A percentile compares a stretch with the other conserved stretches of the same genome.
These are phyloP conservation scores for Acanthosoma haemorrhoidale DNA, from an alignment of 2,888 invertebrate genomes.

Conservation along the genomic window DNA sequence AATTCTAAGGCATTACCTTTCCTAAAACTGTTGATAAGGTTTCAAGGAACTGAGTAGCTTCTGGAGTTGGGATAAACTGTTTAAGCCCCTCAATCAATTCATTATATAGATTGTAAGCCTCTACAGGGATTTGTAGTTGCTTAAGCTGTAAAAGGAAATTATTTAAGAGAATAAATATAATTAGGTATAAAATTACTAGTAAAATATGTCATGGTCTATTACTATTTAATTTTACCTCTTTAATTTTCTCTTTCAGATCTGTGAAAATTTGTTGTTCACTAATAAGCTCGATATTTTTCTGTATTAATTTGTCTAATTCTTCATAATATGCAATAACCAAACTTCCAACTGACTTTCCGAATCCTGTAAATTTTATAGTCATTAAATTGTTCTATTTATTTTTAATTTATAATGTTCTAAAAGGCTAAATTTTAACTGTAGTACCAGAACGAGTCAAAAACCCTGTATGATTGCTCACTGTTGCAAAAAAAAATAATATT, in stretches of 20 bases:
- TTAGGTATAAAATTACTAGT: neutral
- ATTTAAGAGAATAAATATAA: neutral
- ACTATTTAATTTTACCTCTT: constrained; percentile 43
- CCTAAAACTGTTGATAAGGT: constrained; percentile 57
- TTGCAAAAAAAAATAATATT: no score
- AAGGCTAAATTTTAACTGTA: no score
- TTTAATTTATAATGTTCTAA: no score
- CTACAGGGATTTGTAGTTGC: constrained; percentile 54
- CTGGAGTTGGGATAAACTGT: constrained; percentile 58
- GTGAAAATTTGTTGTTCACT: constrained; percentile 48
- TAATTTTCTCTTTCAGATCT: constrained; percentile 49
- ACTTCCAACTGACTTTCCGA: constrained; percentile 45
- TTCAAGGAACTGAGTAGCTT: constrained; percentile 57
- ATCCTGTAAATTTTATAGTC: constrained; percentile 43
- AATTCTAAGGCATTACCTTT: constrained; percentile 48
- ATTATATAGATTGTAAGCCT: constrained; percentile 51
- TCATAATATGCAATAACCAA: constrained; percentile 44
- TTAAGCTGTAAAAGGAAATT: constrained; percentile 32
- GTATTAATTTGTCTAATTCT: constrained; percentile 48
- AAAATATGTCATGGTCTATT: neutral
- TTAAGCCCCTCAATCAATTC: constrained; percentile 55
- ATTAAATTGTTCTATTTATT: no score
- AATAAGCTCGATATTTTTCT: constrained; percentile 49
- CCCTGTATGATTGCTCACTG: no score
- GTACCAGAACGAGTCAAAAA: no score